These are phyloP conservation scores for Oreochromis mossambicus DNA, from an alignment of 2,797 vertebrate species.

Conservation along the genomic window DNA sequence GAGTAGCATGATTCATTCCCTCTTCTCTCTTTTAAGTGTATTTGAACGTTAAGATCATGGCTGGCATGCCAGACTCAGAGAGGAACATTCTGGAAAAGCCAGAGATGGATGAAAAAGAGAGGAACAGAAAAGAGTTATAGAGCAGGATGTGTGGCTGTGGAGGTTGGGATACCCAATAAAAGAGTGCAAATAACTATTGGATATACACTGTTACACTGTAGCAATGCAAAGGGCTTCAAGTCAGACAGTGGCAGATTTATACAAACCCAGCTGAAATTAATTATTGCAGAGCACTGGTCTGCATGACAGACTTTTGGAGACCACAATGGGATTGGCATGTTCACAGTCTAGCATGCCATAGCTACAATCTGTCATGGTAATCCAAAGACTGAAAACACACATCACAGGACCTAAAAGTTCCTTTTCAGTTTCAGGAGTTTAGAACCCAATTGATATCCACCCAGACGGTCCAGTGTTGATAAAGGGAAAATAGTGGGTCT, in stretches of 20 bases:
- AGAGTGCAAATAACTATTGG: neutral
- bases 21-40: neutral
- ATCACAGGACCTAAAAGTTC: neutral
- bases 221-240: neutral
- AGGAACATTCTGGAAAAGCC: conserved; percentile 45
- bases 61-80: neutral
- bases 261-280: conserved; percentile 15
- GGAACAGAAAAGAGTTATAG: neutral
- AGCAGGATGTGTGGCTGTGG: neutral
- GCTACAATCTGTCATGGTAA: neutral
- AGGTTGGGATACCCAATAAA: neutral
- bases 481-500: neutral
- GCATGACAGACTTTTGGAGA: conserved; percentile 2
- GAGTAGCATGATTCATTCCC: conserved; percentile 36
- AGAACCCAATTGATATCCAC: neutral
- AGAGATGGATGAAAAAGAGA: neutral
- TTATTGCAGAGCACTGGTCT: conserved; percentile 1
- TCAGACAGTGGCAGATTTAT: neutral
- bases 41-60: conserved; percentile 9
- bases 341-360: neutral
- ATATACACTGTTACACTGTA: conserved; percentile 1
- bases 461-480: neutral
- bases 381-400: neutral
- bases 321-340: neutral
- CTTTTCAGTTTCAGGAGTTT: neutral